Percentiles rank a stretch among this genome's conserved stretches.
These are phyloP conservation scores for Semicossyphus pulcher DNA, from an alignment of 2,113 vertebrate genomes.

Conservation along the genomic window DNA sequence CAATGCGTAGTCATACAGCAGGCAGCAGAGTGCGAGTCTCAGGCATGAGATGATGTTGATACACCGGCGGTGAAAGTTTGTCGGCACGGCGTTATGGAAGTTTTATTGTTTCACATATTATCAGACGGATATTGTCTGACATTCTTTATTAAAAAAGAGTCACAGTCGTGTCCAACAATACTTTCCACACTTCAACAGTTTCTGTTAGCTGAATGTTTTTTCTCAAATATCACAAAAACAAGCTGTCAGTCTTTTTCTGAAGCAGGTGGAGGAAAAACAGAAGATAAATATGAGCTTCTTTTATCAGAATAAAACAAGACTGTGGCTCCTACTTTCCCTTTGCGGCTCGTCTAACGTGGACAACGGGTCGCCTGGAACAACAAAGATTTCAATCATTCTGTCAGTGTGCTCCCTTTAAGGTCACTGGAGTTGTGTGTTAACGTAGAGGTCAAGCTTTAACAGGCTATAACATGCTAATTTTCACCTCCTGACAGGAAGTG, in stretches of 20 bases:
- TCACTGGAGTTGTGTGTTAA: constrained; percentile 11
- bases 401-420: constrained; percentile 13
- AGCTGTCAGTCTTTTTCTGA: background rate
- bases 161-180: background rate
- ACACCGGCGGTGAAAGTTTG: background rate
- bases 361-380: background rate
- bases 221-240: background rate
- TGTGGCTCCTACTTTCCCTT: no score
- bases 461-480: constrained; percentile 25
- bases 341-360: background rate
- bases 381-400: background rate
- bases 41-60: constrained; percentile 16
- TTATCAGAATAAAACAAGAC: background rate
- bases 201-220: background rate
- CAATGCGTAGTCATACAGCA: constrained; percentile 18
- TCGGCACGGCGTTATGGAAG: background rate
- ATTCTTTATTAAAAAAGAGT: background rate
- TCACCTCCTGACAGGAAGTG: constrained; percentile 28
- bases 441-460: constrained; percentile 27
- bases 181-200: background rate
- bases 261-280: background rate
- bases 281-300: background rate
- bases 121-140: background rate
- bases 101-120: background rate
- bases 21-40: background rate